These are phyloP conservation scores for Apotomis turbidana DNA, from an alignment of 2,888 invertebrate genomes.

Conservation along the genomic window DNA sequence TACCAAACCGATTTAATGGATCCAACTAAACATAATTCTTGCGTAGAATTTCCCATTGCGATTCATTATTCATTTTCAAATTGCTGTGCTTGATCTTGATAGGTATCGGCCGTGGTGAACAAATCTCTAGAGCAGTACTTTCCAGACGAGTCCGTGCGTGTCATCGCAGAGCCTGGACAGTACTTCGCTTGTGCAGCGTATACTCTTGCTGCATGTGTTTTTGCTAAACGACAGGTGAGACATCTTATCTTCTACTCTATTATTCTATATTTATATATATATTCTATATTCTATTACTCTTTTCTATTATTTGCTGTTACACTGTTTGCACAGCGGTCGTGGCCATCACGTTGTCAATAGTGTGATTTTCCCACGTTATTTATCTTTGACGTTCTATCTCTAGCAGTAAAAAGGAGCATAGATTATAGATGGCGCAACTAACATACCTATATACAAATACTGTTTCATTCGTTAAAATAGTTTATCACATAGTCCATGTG, in stretches of 20 bases:
- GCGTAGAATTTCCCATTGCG: no score
- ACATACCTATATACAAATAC: no score
- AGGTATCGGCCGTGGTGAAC: conserved; percentile 93
- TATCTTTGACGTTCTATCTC: no score
- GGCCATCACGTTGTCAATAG: no score
- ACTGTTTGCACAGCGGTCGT: no score
- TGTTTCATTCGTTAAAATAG: not conserved
- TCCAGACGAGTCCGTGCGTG: conserved; percentile 86
- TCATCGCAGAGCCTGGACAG: conserved; percentile 98
- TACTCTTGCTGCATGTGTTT: conserved; percentile 94
- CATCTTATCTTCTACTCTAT: not conserved
- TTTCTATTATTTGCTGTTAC: no score
- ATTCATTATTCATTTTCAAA: not conserved
- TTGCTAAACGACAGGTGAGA: conserved; percentile 77
- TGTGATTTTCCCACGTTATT: no score
- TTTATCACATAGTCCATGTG: no score
- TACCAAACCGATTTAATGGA: no score
- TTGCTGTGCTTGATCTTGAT: not conserved
- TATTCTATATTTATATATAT: not conserved
- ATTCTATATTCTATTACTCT: not conserved
- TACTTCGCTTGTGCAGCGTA: conserved; percentile 98
- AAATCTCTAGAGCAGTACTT: conserved; percentile 91
- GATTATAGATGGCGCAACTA: not conserved
- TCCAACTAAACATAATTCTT: no score
- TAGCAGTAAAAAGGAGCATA: no score